Conservation (phyloP, 2,797 vertebrate species). For the Graptemys geographica region DNA sequence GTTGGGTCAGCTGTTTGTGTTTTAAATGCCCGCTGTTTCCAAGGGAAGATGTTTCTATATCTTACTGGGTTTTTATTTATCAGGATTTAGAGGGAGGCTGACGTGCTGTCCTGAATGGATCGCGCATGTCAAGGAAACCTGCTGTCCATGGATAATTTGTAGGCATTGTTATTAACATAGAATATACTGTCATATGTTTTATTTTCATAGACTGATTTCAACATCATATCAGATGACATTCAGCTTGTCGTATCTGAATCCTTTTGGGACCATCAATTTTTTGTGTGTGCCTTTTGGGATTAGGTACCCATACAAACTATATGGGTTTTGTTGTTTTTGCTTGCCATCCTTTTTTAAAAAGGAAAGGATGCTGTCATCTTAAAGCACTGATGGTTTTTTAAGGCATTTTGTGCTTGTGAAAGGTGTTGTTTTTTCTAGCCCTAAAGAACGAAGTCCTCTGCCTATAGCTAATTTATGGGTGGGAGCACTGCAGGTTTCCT, state of each 20-base stretch:
- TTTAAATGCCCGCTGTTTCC: not conserved
- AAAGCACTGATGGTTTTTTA: not conserved
- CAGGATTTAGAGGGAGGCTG: conserved; percentile 34
- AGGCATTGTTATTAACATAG: conserved; percentile 56
- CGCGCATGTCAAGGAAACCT: conserved; percentile 49
- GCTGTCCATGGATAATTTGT: conserved; percentile 68
- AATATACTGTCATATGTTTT: conserved; percentile 48
- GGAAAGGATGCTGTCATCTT: not conserved
- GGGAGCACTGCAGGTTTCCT: not conserved
- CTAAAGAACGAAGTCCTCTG: not conserved
- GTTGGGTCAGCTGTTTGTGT: conserved; percentile 1
- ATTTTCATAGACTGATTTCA: conserved; percentile 29
- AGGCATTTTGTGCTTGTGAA: not conserved
- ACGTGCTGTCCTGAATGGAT: conserved; percentile 34
- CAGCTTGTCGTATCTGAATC: conserved; percentile 28
- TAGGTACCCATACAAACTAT: not conserved
- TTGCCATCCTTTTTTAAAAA: not conserved
- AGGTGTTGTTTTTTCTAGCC: not conserved
- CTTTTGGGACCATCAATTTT: conserved; percentile 21
- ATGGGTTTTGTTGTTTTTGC: not conserved
- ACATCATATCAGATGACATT: not conserved
- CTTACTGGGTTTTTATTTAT: conserved; percentile 52
- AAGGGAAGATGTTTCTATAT: conserved; percentile 5
- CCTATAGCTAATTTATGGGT: not conserved
- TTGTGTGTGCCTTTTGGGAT: not conserved